Percentiles rank a stretch among this genome's conserved stretches.
phyloP scores from a whole-genome alignment of 2,113 vertebrate species.

The Hippocampus abdominalis region DNA sequence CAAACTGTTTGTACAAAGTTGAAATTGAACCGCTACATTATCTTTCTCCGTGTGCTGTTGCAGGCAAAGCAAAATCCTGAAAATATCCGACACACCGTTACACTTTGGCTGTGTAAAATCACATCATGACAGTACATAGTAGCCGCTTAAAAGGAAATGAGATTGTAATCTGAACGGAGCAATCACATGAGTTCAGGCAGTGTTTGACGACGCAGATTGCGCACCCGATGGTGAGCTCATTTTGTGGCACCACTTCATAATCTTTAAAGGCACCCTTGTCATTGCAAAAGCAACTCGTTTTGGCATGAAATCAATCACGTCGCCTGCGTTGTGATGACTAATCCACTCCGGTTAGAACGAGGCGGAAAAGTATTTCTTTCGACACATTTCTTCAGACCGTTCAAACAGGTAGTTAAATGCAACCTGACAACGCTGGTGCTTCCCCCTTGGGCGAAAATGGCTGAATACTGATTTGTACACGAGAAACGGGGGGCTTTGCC shows the following conservation, averaged over 20 bases:
- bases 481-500: background rate
- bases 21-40: background rate
- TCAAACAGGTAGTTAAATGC: constrained; percentile 42
- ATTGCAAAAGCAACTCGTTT: background rate
- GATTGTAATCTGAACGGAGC: constrained; percentile 31
- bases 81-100: background rate
- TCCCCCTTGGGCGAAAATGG: constrained; percentile 17
- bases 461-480: constrained; percentile 7
- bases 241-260: background rate
- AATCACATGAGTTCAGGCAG: constrained; percentile 36
- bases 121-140: constrained; percentile 32
- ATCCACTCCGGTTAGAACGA: background rate
- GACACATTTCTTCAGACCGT: constrained; percentile 14
- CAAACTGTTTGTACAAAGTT: background rate
- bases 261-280: too few species aligned
- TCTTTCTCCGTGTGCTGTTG: constrained; percentile 19
- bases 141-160: constrained; percentile 24
- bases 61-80: constrained; percentile 19
- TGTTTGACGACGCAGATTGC: constrained; percentile 38
- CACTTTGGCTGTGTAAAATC: constrained; percentile 24
- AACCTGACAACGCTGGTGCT: constrained; percentile 38
- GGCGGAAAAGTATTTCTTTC: constrained; percentile 3
- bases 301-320: background rate
- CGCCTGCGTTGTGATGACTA: constrained; percentile 21
- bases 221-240: constrained; percentile 18